These are phyloP conservation scores for Pocillopora meandrina DNA, from an alignment of 92 coral and sea anemone species.

Conservation along the genomic window DNA sequence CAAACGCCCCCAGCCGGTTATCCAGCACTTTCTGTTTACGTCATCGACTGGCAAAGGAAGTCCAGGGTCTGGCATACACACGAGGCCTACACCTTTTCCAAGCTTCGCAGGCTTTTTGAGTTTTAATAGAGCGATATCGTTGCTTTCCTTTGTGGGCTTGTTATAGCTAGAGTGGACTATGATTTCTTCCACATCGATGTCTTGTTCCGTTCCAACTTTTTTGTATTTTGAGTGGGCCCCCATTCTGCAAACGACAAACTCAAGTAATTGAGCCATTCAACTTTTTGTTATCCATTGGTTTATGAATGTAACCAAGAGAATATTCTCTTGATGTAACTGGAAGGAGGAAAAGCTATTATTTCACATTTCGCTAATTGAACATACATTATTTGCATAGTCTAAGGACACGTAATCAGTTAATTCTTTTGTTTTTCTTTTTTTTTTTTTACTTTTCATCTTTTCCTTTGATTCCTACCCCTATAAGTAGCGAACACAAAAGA, in stretches of 20 bases:
- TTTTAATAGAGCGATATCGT: slow-evolving; percentile 56
- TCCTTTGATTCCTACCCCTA: too few species aligned
- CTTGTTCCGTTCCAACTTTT: slow-evolving; percentile 47
- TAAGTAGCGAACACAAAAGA: too few species aligned
- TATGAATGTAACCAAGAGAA: too few species aligned
- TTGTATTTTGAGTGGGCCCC: slow-evolving; percentile 48
- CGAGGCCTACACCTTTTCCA: slow-evolving; percentile 43
- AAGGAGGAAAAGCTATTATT: too few species aligned
- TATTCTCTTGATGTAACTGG: too few species aligned
- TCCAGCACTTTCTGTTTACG: neutral
- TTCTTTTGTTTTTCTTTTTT: too few species aligned
- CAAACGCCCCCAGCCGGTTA: slow-evolving; percentile 28
- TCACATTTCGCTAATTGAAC: too few species aligned
- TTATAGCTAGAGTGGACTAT: slow-evolving; percentile 38
- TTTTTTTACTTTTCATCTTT: too few species aligned
- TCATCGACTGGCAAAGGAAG: slow-evolving; percentile 1
- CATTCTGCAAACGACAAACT: slow-evolving; percentile 10
- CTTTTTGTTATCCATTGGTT: too few species aligned
- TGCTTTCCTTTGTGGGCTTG: slow-evolving; percentile 34
- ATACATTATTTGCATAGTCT: too few species aligned
- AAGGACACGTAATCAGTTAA: too few species aligned
- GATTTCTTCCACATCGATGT: slow-evolving; percentile 42
- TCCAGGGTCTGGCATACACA: slow-evolving; percentile 35
- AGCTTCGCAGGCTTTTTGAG: slow-evolving; percentile 51
- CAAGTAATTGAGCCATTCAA: too few species aligned